Percentiles rank a stretch among this genome's conserved stretches.
These are phyloP conservation scores for Xenopus laevis DNA, from an alignment of 2,113 vertebrate species.

Conservation along the genomic window DNA sequence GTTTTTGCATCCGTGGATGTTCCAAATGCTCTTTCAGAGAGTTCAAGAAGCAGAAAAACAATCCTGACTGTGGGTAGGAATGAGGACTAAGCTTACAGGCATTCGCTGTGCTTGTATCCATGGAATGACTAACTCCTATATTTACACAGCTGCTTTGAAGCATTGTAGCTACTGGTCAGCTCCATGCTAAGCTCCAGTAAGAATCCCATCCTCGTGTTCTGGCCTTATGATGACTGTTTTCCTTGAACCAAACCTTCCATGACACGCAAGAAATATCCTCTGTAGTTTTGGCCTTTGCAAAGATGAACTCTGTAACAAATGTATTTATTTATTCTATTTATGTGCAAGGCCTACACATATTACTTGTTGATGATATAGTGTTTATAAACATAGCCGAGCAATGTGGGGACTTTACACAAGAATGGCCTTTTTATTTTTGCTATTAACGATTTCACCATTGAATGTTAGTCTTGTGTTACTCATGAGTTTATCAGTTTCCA, in stretches of 20 bases:
- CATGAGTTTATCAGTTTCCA: too few relatives aligned
- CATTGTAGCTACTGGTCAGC: conserved; percentile 4
- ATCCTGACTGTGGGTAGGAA: conserved; percentile 22
- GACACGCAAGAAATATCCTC: not conserved
- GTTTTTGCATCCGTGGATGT: conserved; percentile 19
- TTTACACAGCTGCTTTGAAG: conserved; percentile 18
- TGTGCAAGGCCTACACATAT: conserved; percentile 11
- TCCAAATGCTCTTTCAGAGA: conserved; percentile 15
- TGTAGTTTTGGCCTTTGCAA: not conserved
- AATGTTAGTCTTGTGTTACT: too few relatives aligned
- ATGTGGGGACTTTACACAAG: not conserved
- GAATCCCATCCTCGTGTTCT: not conserved
- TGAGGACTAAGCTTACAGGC: not conserved
- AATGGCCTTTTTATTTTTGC: too few relatives aligned
- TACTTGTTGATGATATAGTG: conserved; percentile 22
- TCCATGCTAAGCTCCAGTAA: not conserved
- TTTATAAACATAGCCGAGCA: conserved; percentile 27
- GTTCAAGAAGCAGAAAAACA: conserved; percentile 29
- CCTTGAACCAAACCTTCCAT: conserved; percentile 5
- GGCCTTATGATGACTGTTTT: not conserved
- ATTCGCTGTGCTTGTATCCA: not conserved
- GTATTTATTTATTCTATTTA: not conserved
- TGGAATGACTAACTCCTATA: conserved; percentile 15
- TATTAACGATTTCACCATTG: too few relatives aligned
- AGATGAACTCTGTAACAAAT: not conserved